Evolutionary conservation across 2,888 invertebrate species (phyloP).

Genomic region (Drosophila emarginata): DNA sequence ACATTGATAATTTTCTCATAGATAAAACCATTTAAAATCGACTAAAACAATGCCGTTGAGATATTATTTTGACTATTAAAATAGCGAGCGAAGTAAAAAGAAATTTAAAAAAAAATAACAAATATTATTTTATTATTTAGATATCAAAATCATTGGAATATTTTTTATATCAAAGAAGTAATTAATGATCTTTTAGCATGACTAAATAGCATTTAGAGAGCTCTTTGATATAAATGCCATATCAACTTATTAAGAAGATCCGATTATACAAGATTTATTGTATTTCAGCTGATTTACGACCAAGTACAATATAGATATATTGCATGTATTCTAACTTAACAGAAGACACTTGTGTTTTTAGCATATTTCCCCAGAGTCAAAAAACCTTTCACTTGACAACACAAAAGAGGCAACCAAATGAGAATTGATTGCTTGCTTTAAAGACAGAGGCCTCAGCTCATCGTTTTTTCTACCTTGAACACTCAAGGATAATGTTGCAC

Average conservation of each 20-base stretch:
- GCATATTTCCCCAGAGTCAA: background rate
- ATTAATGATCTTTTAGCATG: too few relatives aligned
- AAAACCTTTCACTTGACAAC: constrained; percentile 14
- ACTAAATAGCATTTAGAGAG: too few relatives aligned
- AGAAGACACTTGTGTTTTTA: background rate
- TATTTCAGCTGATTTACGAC: background rate
- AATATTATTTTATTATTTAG: too few relatives aligned
- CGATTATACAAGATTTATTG: background rate
- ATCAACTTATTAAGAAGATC: background rate
- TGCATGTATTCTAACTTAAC: background rate
- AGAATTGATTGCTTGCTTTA: constrained; percentile 62
- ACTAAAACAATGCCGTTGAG: too few relatives aligned
- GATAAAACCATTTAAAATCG: too few relatives aligned
- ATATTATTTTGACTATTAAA: too few relatives aligned
- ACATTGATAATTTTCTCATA: too few relatives aligned
- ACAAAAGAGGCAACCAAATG: constrained; percentile 56
- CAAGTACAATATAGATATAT: background rate
- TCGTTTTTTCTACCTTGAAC: background rate
- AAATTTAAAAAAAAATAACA: too few relatives aligned
- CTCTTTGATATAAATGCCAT: background rate
- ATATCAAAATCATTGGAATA: too few relatives aligned
- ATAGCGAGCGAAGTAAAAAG: too few relatives aligned
- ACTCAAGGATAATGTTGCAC: constrained; percentile 38
- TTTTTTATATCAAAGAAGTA: too few relatives aligned
- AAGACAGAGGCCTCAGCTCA: constrained; percentile 27